A percentile compares a stretch with the other conserved stretches of the same genome.
Conservation (phyloP, 2,888 invertebrate species). For the Thera britannica region DNA sequence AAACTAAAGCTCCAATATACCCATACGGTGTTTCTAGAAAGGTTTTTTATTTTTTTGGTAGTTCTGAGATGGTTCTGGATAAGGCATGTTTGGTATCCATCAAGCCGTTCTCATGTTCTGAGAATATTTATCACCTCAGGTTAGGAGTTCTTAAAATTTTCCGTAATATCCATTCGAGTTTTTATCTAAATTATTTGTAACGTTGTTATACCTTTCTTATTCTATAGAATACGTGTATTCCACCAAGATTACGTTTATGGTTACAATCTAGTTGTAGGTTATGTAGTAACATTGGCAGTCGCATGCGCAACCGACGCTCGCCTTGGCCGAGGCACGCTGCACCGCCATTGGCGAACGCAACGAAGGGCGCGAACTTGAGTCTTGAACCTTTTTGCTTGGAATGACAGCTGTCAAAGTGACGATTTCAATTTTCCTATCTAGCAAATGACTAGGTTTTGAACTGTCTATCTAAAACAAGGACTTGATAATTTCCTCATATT, state of each 20-base stretch:
- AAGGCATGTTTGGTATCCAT: too few relatives aligned
- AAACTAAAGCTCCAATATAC: too few relatives aligned
- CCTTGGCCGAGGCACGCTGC: constrained; percentile 71
- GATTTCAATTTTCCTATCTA: neutral
- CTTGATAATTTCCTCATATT: too few relatives aligned
- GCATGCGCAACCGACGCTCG: constrained; percentile 60
- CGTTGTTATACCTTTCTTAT: neutral
- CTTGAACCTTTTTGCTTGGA: constrained; percentile 33
- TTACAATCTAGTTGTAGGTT: constrained; percentile 55
- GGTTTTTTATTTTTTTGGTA: too few relatives aligned
- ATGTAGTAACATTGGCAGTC: constrained; percentile 80
- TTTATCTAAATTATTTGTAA: too few relatives aligned
- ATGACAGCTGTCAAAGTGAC: constrained; percentile 13
- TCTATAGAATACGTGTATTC: constrained; percentile 2
- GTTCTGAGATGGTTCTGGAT: too few relatives aligned
- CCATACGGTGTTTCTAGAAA: too few relatives aligned
- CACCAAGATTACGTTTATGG: constrained; percentile 18
- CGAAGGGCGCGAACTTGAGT: constrained; percentile 66
- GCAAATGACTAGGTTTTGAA: neutral
- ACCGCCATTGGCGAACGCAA: constrained; percentile 48
- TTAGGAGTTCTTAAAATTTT: too few relatives aligned
- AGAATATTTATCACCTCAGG: too few relatives aligned
- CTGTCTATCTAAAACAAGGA: too few relatives aligned
- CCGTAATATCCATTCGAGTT: too few relatives aligned
- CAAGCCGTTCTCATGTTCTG: too few relatives aligned